Evolutionary conservation across 2,113 vertebrate genomes (phyloP).

Genomic region (Damaliscus lunatus): DNA sequence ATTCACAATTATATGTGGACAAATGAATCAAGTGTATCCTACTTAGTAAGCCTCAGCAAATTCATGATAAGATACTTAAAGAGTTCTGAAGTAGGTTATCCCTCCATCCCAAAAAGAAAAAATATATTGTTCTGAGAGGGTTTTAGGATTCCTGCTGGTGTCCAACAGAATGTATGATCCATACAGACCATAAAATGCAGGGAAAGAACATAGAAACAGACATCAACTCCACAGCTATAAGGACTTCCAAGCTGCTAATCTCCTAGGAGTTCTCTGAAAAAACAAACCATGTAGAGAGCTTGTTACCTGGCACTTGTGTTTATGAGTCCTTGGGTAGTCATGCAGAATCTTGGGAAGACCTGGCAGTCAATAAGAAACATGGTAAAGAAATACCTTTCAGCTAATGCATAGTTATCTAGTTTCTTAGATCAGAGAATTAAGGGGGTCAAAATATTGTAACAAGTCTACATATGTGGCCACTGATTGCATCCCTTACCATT

Average conservation of each 20-base stretch:
- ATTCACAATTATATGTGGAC: background rate
- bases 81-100: background rate
- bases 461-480: background rate
- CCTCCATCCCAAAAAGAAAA: background rate
- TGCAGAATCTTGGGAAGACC: background rate
- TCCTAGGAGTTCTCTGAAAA: conserved; percentile 39
- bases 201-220: background rate
- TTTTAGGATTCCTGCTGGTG: conserved; percentile 19
- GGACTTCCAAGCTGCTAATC: background rate
- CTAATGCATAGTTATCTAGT: background rate
- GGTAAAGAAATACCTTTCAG: background rate
- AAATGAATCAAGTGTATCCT: background rate
- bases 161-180: conserved; percentile 33
- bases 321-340: background rate
- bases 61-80: background rate
- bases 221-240: background rate
- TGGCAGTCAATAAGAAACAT: background rate
- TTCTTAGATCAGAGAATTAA: background rate
- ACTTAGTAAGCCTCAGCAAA: background rate
- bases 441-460: background rate
- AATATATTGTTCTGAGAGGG: conserved; percentile 15
- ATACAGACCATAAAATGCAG: background rate
- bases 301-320: background rate
- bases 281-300: conserved; percentile 5
- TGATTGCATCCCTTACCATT: background rate